Conservation (phyloP, 2,888 invertebrate species). For the Ormyrus nitidulus region DNA sequence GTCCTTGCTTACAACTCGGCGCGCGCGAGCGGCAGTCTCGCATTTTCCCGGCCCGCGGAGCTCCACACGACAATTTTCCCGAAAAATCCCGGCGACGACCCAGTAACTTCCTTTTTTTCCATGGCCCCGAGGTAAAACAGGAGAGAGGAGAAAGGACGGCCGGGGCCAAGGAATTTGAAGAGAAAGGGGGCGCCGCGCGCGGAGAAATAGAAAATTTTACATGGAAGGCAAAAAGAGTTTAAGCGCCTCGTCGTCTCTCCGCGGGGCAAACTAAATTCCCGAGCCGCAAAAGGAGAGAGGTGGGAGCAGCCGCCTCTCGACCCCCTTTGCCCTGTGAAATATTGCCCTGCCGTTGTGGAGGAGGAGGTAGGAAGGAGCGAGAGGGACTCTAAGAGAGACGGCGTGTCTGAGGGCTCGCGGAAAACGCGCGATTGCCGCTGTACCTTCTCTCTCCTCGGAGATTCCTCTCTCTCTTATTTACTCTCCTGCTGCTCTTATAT, state of each 20-base stretch:
- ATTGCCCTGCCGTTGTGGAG: not conserved
- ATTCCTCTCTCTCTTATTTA: constrained; percentile 4
- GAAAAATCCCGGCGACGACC: too few relatives aligned
- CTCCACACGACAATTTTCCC: too few relatives aligned
- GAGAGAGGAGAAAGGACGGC: too few relatives aligned
- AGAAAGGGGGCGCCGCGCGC: not conserved
- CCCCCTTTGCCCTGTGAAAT: constrained; percentile 19
- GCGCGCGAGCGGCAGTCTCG: too few relatives aligned
- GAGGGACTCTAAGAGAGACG: too few relatives aligned
- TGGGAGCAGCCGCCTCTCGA: not conserved
- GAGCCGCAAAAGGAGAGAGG: not conserved
- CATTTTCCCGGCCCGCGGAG: too few relatives aligned
- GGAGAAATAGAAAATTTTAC: too few relatives aligned
- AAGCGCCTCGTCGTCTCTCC: constrained; percentile 6
- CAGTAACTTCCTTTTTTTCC: too few relatives aligned
- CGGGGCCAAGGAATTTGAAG: too few relatives aligned
- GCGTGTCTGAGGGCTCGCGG: not conserved
- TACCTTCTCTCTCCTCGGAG: not conserved
- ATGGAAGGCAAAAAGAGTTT: not conserved
- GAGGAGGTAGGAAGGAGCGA: not conserved
- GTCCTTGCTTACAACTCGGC: too few relatives aligned
- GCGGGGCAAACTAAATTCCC: constrained; percentile 18
- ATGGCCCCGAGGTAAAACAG: too few relatives aligned
- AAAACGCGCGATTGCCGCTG: constrained; percentile 18
- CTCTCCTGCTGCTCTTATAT: not conserved